phyloP scores from a whole-genome alignment of 2,797 vertebrate genomes.

The Sebastes taczanowskii region DNA sequence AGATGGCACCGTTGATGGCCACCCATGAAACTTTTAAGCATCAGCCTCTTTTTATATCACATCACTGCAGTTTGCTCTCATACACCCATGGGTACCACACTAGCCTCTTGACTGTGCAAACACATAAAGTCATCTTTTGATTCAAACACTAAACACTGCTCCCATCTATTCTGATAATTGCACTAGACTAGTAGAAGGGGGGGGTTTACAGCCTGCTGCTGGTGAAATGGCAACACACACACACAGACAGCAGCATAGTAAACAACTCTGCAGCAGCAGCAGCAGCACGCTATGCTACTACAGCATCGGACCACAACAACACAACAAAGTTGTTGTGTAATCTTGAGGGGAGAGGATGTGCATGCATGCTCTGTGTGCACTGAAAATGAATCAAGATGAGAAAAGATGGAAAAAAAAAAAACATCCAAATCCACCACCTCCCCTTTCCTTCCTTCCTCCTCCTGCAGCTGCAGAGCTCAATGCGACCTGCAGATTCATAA shows the following conservation, averaged over 20 bases:
- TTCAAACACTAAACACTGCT: not conserved
- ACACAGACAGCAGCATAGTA: slow-evolving; percentile 23
- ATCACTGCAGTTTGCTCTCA: slow-evolving; percentile 35
- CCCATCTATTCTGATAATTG: slow-evolving; percentile 27
- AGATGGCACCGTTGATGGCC: slow-evolving; percentile 9
- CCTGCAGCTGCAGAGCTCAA: slow-evolving; percentile 15
- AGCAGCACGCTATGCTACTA: not conserved
- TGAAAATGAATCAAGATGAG: not conserved
- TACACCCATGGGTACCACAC: slow-evolving; percentile 2
- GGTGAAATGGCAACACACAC: slow-evolving; percentile 22
- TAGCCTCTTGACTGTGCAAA: no score
- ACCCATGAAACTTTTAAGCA: slow-evolving; percentile 21
- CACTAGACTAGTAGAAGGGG: slow-evolving; percentile 1
- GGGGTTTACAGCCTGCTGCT: not conserved
- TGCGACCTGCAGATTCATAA: slow-evolving; percentile 72
- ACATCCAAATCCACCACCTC: not conserved
- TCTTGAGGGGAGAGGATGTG: not conserved
- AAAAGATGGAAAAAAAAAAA: not conserved
- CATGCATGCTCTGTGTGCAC: not conserved
- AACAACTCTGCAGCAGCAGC: slow-evolving; percentile 39
- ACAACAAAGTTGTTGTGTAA: slow-evolving; percentile 25
- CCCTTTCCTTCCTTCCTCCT: not conserved
- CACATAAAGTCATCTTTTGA: slow-evolving; percentile 28
- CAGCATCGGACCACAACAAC: not conserved
- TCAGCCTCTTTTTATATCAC: not conserved